A percentile compares a stretch with the other conserved stretches of the same genome.
These are phyloP conservation scores for Sceloporus tristichus DNA, from an alignment of 2,113 vertebrate species.

Conservation along the genomic window DNA sequence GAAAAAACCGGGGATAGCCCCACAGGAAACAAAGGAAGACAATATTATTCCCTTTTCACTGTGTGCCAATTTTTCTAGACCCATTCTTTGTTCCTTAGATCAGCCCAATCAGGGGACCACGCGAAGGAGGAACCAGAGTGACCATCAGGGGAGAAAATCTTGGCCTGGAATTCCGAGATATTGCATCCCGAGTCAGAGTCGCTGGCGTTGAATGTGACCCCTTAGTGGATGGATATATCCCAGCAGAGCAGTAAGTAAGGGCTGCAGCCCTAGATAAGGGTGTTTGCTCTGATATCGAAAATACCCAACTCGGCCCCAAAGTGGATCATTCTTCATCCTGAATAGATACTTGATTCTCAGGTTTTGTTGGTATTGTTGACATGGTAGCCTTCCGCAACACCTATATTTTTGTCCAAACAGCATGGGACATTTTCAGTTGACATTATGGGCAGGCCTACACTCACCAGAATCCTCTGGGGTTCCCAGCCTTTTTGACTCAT, in stretches of 20 bases:
- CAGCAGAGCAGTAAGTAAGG: conserved; percentile 95
- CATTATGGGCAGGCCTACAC: too few relatives aligned
- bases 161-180: conserved; percentile 94
- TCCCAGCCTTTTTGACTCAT: too few relatives aligned
- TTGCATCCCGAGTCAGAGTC: conserved; percentile 91
- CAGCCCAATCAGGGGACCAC: conserved; percentile 90
- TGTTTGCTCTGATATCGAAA: too few relatives aligned
- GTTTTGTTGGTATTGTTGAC: too few relatives aligned
- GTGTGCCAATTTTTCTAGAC: neutral
- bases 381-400: too few relatives aligned
- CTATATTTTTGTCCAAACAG: too few relatives aligned
- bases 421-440: too few relatives aligned
- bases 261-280: conserved; percentile 27
- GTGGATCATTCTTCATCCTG: too few relatives aligned
- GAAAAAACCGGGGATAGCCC: too few relatives aligned
- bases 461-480: too few relatives aligned
- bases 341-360: too few relatives aligned
- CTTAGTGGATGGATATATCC: conserved; percentile 92
- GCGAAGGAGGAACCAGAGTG: conserved; percentile 95
- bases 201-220: conserved; percentile 94
- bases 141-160: conserved; percentile 97
- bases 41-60: neutral
- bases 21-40: neutral
- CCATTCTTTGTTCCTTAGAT: conserved; percentile 79
- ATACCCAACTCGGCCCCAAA: too few relatives aligned